phyloP scores from a whole-genome alignment of 2,113 vertebrate species.

The Lucifuga dentata region DNA sequence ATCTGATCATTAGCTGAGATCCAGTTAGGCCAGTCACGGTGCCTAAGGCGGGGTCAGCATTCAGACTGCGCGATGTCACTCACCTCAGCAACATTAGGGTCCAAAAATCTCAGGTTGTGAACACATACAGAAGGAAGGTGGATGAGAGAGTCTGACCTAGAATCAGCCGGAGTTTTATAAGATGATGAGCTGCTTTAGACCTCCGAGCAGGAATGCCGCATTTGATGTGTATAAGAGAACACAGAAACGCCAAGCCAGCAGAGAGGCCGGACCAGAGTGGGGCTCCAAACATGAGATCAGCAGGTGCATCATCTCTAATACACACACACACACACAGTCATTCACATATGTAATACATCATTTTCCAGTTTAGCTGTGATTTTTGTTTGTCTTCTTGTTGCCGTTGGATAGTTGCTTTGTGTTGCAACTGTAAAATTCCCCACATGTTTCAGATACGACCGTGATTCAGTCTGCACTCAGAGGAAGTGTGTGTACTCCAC shows the following conservation, averaged over 20 bases:
- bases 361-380: too few relatives aligned
- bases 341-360: not conserved
- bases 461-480: conserved; percentile 9
- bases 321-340: conserved; percentile 12
- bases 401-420: not conserved
- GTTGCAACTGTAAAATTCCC: not conserved
- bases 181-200: conserved; percentile 53
- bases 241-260: conserved; percentile 4
- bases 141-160: not conserved
- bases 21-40: conserved; percentile 42
- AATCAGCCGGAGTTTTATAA: not conserved
- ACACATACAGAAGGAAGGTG: conserved; percentile 1
- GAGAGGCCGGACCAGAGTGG: conserved; percentile 26
- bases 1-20: conserved; percentile 27
- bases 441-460: not conserved
- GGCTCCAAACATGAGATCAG: conserved; percentile 60
- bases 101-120: conserved; percentile 7
- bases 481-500: not conserved
- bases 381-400: not conserved
- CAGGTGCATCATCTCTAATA: conserved; percentile 65
- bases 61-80: conserved; percentile 28
- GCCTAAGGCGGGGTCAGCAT: conserved; percentile 16
- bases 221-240: conserved; percentile 22
- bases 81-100: not conserved
- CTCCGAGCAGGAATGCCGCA: not conserved